Evolutionary conservation across 2,797 vertebrate species (phyloP), one percentile per base, ranked within the genome.

Genomic region (Gastrophryne carolinensis): DNA sequence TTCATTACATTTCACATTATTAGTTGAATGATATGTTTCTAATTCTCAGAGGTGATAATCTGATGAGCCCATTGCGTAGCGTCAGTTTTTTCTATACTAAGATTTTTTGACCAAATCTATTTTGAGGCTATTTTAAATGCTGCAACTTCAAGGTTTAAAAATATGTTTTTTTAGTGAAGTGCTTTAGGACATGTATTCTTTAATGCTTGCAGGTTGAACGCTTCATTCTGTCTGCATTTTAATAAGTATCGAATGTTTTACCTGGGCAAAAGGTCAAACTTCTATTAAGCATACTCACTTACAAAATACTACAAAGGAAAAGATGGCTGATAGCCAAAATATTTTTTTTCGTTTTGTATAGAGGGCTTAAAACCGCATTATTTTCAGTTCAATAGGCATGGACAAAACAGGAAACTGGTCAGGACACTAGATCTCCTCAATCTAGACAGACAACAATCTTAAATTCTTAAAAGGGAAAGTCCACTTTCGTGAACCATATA

Each of bases 1-100:
- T 67, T 26, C 24, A 34, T 67, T 67, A 30, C 24, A 67, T 37
- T 67, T 35, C 30, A 53, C 34, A 67, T 41, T 68, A 56, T 29
- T 68, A 68, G 30, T 35, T n/a, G 56, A 34, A 13, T 37, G 30
- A 68, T 68, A 24, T 24, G 52, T 21, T 37, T 30, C 19, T 15
- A 34, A n/a, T 23, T 35, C 30, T 1, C 34, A 56, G 65, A 68
- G 21, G n/a, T 54, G 65, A 54, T 68, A 70, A 58, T n/a, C 23
- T 39, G 50, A 56, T 68, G 50, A 53, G 37, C 32, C 32, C 49
- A 26, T n/a, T 67, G 17, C 21, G 7, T 13, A 44, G 17, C 24
- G 13, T 32, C 60, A 56, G 26, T 35, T 8, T 73, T 54, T 64
- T 56, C 39, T 32, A 41, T 11, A 23, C 39, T 37, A 39, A 62